Percentiles rank a stretch among this genome's conserved stretches.
These are phyloP conservation scores for Amazona guildingii DNA, from an alignment of 2,113 vertebrate species.

Conservation along the genomic window DNA sequence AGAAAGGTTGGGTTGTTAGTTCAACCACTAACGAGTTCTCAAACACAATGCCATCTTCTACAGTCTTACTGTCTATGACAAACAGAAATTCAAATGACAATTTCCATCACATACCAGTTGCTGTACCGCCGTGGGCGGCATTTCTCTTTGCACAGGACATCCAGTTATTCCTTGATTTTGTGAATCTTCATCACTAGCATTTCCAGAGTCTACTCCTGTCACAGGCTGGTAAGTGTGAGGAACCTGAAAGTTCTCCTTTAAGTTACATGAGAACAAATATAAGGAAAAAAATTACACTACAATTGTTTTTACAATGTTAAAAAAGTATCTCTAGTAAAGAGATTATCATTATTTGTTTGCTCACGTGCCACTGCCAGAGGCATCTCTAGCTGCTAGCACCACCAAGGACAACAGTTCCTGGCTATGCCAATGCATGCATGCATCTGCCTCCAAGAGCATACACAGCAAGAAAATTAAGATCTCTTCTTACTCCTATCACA, in stretches of 20 bases:
- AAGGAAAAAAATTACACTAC: not conserved
- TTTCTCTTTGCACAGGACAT: conserved; percentile 38
- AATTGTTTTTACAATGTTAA: not conserved
- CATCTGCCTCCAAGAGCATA: not conserved
- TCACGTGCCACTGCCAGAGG: not conserved
- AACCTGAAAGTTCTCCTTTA: conserved; percentile 77
- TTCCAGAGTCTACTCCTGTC: conserved; percentile 82
- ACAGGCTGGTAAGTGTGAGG: conserved; percentile 71
- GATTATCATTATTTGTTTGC: not conserved
- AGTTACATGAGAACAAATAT: not conserved
- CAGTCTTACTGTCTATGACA: not conserved
- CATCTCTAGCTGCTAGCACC: not conserved
- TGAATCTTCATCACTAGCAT: conserved; percentile 79
- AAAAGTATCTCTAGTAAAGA: not conserved
- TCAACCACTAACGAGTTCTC: not conserved
- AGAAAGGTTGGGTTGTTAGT: not conserved
- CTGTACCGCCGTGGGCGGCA: conserved; percentile 63
- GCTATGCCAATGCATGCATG: not conserved
- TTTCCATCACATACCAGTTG: conserved; percentile 69
- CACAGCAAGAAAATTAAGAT: not conserved
- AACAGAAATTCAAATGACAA: not conserved
- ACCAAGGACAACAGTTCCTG: not conserved
- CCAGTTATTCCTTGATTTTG: conserved; percentile 73
- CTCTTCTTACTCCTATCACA: not conserved
- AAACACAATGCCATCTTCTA: not conserved